These are phyloP conservation scores for Myotis vivesi DNA, from an alignment of 2,797 vertebrate species.

Conservation along the genomic window DNA sequence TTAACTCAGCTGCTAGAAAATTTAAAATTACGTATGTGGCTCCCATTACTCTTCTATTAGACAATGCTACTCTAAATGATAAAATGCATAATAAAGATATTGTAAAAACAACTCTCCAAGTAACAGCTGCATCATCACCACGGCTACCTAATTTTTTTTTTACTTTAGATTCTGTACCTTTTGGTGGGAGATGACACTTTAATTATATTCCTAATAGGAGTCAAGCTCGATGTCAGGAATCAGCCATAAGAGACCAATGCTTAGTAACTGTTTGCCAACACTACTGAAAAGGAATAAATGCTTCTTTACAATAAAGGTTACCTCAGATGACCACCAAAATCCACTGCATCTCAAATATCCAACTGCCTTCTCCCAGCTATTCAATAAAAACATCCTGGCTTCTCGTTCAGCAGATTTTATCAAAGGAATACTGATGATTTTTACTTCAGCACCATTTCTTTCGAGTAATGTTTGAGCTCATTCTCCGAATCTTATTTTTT, in stretches of 20 bases:
- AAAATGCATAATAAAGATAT: neutral
- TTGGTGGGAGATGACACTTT: neutral
- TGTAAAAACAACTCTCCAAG: neutral
- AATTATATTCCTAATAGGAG: conserved; percentile 40
- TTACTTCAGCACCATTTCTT: neutral
- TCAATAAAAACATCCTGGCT: neutral
- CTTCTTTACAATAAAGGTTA: conserved; percentile 50
- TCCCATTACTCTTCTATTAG: neutral
- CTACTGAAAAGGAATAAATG: conserved; percentile 12
- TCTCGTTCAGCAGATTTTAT: conserved; percentile 28
- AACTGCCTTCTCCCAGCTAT: neutral
- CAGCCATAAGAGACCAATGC: neutral
- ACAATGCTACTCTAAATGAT: neutral
- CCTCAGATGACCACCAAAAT: neutral
- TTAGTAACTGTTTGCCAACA: conserved; percentile 17
- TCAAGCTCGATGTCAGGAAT: conserved; percentile 31
- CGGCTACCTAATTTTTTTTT: neutral
- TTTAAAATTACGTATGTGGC: neutral
- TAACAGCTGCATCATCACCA: neutral
- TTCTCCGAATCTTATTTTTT: neutral
- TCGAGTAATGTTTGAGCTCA: neutral
- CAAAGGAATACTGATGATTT: neutral
- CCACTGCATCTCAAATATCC: neutral
- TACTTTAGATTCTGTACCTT: neutral
- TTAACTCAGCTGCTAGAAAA: neutral